Conservation (phyloP, 2,113 vertebrate species). For the Sprattus sprattus region DNA sequence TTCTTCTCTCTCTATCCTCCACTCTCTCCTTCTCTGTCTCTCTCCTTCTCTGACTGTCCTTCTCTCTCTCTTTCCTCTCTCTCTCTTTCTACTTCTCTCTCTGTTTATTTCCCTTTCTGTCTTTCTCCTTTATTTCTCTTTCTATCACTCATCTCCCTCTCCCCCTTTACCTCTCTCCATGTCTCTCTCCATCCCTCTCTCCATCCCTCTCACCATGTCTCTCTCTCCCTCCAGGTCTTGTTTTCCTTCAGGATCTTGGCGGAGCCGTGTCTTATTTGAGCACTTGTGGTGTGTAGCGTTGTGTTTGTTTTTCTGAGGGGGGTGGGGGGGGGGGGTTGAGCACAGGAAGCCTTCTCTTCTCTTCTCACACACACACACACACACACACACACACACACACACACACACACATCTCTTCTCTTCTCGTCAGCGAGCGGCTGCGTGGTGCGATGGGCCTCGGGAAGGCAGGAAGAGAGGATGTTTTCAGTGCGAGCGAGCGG, state of each 20-base stretch:
- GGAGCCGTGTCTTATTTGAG: constrained; percentile 15
- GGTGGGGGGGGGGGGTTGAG: neutral
- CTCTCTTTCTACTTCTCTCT: neutral
- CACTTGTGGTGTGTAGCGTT: neutral
- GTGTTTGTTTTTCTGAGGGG: neutral
- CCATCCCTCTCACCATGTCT: neutral
- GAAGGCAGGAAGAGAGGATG: neutral
- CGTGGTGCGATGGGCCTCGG: neutral
- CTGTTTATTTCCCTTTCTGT: too few relatives aligned
- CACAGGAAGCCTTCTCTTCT: constrained; percentile 16
- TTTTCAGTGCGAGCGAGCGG: neutral
- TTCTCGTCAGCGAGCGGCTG: neutral
- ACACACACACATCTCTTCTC: too few relatives aligned
- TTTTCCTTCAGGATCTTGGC: constrained; percentile 30
- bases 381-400: too few relatives aligned
- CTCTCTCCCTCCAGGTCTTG: neutral
- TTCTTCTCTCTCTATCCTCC: too few relatives aligned
- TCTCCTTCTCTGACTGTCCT: neutral
- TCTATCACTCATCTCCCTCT: too few relatives aligned
- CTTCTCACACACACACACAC: too few relatives aligned
- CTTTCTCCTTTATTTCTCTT: too few relatives aligned
- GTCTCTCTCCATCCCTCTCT: neutral
- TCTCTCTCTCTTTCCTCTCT: neutral
- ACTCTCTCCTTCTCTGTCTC: too few relatives aligned
- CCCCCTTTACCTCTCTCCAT: too few relatives aligned